Base-by-base conservation (phyloP, 2,113 vertebrate species). In the Eubucco bourcierii region DNA sequence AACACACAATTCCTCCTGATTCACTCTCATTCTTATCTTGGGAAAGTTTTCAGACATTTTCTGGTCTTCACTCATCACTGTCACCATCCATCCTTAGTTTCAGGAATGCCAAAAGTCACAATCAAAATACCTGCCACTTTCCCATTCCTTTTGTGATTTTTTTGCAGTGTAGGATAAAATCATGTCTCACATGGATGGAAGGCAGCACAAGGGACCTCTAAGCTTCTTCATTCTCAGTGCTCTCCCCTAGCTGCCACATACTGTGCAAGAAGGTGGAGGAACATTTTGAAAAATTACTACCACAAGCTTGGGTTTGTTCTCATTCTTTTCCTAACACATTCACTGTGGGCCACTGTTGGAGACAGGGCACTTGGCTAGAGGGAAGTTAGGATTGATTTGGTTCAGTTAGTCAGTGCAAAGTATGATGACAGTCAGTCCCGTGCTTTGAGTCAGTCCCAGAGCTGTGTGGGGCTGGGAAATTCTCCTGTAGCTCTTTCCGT, bases 371-470 rank as follows among this genome's bases (percentile, higher is more conserved):
- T 34, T 73, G 64, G 13, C 29, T 73, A 80, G 50, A 29, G 76
- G 31, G 46, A 60, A 24, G 15, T 82, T n/a, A 66, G 59, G 27
- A 59, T 8, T 73, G 7, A 33, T 47, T 7, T 61, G 12, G 13
- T 70, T 78, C 81, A 24, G 8, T 46, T 64, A 63, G 27, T 63
- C 7, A 25, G 20, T 27, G 46, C 10, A 39, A 47, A 68, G 25
- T 70, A 53, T 0, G 0, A 61, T 50, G 31, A 60, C 0, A 33
- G 18, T 60, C n/a, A 53, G 20, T 55, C 33, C 28, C 34, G 3
- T 3, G 4, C 6, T n/a, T n/a, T n/a, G n/a, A n/a, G n/a, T n/a
- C n/a, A n/a, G n/a, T n/a, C n/a, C 7, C 34, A 72, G 20, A 4
- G 14, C 9, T 23, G 16, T 55, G 16, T 81, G 58, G 5, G 31